phyloP scores from a whole-genome alignment of 1,140 invertebrate species.

The Meteorus sp. region DNA sequence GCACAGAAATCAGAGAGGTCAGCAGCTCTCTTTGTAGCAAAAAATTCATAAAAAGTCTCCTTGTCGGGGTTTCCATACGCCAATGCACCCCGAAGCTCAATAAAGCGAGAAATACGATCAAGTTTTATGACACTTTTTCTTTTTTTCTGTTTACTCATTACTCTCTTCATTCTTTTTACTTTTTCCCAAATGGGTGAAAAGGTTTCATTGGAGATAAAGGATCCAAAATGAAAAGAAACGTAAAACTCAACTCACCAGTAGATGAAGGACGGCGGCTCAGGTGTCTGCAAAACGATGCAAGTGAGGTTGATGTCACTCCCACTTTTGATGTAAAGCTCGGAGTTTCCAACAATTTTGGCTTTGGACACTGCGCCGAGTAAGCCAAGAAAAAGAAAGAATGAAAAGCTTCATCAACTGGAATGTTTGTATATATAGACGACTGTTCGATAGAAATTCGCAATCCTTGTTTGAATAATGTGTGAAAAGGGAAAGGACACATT shows the following conservation, averaged over 20 bases:
- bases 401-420: background rate
- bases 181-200: too few species aligned
- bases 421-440: background rate
- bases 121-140: too few species aligned
- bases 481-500: background rate
- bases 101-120: too few species aligned
- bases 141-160: too few species aligned
- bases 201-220: background rate
- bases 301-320: conserved; percentile 90
- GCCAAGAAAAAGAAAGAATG: conserved; percentile 31
- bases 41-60: too few species aligned
- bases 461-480: too few species aligned
- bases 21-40: too few species aligned
- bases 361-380: conserved; percentile 80
- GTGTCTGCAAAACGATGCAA: conserved; percentile 81
- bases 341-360: conserved; percentile 82
- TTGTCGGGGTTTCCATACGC: too few species aligned
- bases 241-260: conserved; percentile 80
- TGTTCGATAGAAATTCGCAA: background rate
- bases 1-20: too few species aligned
- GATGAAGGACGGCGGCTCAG: conserved; percentile 87
- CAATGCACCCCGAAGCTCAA: too few species aligned
- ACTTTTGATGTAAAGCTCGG: conserved; percentile 83
- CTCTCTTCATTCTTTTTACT: too few species aligned
- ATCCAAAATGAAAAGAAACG: too few species aligned